Conservation (phyloP, 2,888 invertebrate genomes). For the Eupithecia centaureata region DNA sequence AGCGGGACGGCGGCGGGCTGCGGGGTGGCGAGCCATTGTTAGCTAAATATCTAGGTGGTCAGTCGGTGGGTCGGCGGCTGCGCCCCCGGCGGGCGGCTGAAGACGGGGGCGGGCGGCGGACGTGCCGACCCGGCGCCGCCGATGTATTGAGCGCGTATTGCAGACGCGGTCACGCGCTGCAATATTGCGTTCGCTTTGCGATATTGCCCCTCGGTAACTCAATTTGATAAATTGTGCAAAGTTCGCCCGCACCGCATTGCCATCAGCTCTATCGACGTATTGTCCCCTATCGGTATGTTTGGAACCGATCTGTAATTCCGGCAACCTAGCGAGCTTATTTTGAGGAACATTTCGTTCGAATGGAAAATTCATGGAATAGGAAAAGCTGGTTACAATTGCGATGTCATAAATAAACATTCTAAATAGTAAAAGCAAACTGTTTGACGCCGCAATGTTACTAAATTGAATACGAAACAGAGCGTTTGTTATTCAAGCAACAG, state of each 20-base stretch:
- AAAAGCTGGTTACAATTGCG: conserved; percentile 17
- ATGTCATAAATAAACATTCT: conserved; percentile 17
- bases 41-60: conserved; percentile 84
- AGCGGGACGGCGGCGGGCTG: conserved; percentile 66
- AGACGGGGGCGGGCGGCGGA: conserved; percentile 70
- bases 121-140: conserved; percentile 80
- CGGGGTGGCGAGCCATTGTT: conserved; percentile 79
- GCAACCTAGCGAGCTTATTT: conserved; percentile 17
- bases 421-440: conserved; percentile 25
- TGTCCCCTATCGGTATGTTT: conserved; percentile 46
- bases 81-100: conserved; percentile 42
- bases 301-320: conserved; percentile 24
- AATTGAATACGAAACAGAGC: conserved; percentile 35
- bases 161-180: conserved; percentile 84
- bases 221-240: conserved; percentile 83
- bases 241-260: conserved; percentile 73
- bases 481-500: conserved; percentile 40
- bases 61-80: conserved; percentile 71
- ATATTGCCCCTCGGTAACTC: conserved; percentile 83
- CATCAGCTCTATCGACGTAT: conserved; percentile 66
- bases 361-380: conserved; percentile 13
- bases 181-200: conserved; percentile 83
- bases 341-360: conserved; percentile 9
- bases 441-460: conserved; percentile 21
- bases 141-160: conserved; percentile 85